Base-by-base conservation (phyloP, 2,113 vertebrate genomes). In the Rafetus swinhoei region DNA sequence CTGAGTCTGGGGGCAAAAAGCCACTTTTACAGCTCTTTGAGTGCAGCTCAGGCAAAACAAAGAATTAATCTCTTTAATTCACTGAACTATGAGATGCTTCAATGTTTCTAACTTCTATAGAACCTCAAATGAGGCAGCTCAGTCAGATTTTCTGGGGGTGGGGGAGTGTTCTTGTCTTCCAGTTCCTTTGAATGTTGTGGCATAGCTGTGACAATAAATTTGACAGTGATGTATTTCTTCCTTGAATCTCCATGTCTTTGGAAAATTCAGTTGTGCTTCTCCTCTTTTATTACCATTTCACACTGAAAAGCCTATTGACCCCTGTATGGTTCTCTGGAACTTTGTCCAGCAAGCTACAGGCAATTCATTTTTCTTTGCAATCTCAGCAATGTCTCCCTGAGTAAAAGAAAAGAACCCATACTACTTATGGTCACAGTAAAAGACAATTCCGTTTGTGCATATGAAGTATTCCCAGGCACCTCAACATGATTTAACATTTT, bases 361-460 rank as follows among this genome's bases (percentile, higher is more conserved):
- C 87, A 90, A 85, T 86, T 74, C 1, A n/a, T 83, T 94, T 95
- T 24, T 79, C 60, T 91, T 90, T 25, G 52, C 82, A 93, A 84
- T 93, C 85, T 93, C 79, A 90, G 39, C 3, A 4, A 65, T 27
- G 15, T 69, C 39, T 91, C 80, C 4, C 60, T 32, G 53, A 88
- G 88, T 80, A 55, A 92, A 94, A 95, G 7, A 59, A 92, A 95
- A 91, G 22, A 21, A 80, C 91, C 22, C n/a, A 25, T 72, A 89
- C 72, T 45, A 9, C 22, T 18, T 86, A 35, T 79, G 81, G 59
- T 94, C 76, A 81, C 87, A 74, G 50, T 81, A 87, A 86, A 90
- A 94, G 62, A 95, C 59, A 88, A 92, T 22, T n/a, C 9, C 92
- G 80, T 93, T 85, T 81, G 65, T 53, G 81, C 32, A 4, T 50